Base-by-base conservation (phyloP, 2,113 vertebrate genomes). In the Scomber japonicus region DNA sequence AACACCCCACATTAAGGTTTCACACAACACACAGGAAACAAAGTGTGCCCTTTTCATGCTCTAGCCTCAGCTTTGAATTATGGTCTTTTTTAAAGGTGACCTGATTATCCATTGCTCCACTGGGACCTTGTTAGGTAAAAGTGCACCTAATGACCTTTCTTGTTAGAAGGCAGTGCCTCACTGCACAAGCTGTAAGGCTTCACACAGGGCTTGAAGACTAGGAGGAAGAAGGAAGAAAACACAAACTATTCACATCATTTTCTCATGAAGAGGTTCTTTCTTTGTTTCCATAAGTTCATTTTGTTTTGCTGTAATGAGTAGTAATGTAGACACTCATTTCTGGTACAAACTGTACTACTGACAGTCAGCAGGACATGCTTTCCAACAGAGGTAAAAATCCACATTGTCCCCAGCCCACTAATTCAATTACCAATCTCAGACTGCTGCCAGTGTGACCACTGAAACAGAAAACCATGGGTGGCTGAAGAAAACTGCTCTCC, bases 381-480 rank as follows among this genome's bases (percentile, higher is more conserved):
- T 71, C 40, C 53, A 56, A 27, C 50, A 59, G 44, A 72, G 71
- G 45, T 48, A 71, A 54, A 78, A 80, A 81, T 92, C 75, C 71
- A 60, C 0, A 27, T 82, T 78, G 83, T 88, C 79, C 81, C 50
- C 80, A 81, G 61, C 79, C 45, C n/a, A 76, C 80, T 90, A 90
- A 91, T 92, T 89, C 59, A 88, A 84, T 91, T 85, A 91, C 62
- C 75, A 27, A 46, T 49, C 79, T 62, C 55, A 83, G 55, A 77
- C 57, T 61, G 40, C 72, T 57, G 81, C 63, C 17, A 63, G 50
- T 72, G 63, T 70, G 55, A 31, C 75, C 48, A 46, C 3, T 59
- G 17, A 53, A 59, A 74, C 14, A 50, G 60, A 69, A 69, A 74
- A 63, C 55, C 50, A 71, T 71, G 72, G 75, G 80, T 16, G 40